Evolutionary conservation across 2,888 invertebrate species (phyloP).

Genomic region (Nomada lathburiana): DNA sequence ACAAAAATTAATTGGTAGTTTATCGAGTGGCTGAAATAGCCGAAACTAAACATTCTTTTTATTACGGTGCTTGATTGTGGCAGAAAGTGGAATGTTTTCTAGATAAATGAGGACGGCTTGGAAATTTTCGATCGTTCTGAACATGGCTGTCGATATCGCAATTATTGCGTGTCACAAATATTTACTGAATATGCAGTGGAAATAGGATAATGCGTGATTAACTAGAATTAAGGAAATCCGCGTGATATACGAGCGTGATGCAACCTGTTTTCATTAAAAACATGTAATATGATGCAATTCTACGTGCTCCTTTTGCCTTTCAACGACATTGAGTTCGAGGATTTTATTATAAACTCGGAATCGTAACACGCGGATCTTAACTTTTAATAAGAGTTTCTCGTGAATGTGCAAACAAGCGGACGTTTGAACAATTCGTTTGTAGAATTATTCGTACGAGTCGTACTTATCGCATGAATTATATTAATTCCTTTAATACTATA

Average conservation of each 20-base stretch:
- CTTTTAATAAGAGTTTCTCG: neutral
- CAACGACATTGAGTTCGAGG: neutral
- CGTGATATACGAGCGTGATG: neutral
- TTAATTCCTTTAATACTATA: no score
- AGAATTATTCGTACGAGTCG: no score
- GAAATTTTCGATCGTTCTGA: no score
- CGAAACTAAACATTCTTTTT: neutral
- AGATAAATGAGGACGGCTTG: no score
- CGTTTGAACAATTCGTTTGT: no score
- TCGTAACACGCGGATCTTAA: neutral
- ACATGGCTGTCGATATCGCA: neutral
- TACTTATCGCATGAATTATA: no score
- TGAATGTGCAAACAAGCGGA: no score
- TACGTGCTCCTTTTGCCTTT: neutral
- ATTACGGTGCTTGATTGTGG: neutral
- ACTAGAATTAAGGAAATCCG: conserved; percentile 6
- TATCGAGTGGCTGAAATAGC: no score
- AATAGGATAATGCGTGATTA: conserved; percentile 11
- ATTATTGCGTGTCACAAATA: neutral
- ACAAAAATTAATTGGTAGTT: no score
- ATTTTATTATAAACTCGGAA: neutral
- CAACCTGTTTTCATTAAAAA: neutral
- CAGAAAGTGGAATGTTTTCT: no score
- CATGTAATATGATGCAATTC: conserved; percentile 3
- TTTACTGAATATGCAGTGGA: neutral